Conservation (phyloP, 2,113 vertebrate species). For the Carettochelys insculpta region DNA sequence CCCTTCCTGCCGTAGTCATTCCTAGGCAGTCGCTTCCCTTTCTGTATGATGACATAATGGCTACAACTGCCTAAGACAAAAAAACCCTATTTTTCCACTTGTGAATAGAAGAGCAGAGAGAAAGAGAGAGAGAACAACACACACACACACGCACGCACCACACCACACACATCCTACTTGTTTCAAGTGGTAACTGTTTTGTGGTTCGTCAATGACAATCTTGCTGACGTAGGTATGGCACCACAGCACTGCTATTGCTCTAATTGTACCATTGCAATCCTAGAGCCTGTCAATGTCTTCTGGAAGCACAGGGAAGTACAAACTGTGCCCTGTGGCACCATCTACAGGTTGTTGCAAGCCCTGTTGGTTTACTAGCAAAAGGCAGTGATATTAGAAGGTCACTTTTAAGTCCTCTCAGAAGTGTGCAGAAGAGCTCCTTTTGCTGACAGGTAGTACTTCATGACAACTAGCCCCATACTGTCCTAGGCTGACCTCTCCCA, state of each 20-base stretch:
- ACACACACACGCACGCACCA: no score
- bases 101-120: neutral
- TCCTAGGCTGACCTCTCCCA: neutral
- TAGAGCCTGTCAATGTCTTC: neutral
- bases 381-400: neutral
- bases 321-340: neutral
- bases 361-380: neutral
- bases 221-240: conserved; percentile 4
- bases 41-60: neutral
- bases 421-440: neutral
- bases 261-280: neutral
- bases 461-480: neutral
- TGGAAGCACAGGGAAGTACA: no score
- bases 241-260: neutral
- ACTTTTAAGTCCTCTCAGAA: neutral
- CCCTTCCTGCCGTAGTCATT: no score
- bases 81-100: neutral
- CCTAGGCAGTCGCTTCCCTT: no score
- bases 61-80: neutral
- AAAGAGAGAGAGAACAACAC: neutral
- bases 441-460: neutral
- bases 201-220: neutral
- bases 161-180: no score
- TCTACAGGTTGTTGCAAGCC: neutral
- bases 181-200: neutral